Evolutionary conservation across 2,888 invertebrate species (phyloP).

Genomic region (Malthinus flaveolus): DNA sequence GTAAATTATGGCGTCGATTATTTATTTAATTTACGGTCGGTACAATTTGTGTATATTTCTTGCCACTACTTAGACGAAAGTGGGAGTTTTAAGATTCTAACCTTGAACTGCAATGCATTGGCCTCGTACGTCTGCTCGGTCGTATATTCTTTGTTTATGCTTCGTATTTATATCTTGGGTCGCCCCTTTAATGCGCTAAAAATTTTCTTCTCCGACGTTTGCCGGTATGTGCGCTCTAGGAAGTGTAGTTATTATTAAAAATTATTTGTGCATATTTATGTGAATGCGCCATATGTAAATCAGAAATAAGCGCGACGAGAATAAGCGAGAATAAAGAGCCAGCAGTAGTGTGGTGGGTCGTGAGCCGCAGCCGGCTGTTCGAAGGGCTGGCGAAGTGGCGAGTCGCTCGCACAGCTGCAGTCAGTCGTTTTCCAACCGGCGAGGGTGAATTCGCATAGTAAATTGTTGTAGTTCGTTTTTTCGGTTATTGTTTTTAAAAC

Average conservation of each 20-base stretch:
- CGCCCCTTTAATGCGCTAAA: not conserved
- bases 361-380: slow-evolving; percentile 40
- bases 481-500: slow-evolving; percentile 25
- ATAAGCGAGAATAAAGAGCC: slow-evolving; percentile 39
- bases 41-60: slow-evolving; percentile 2
- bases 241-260: no score
- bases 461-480: slow-evolving; percentile 5
- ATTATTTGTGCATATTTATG: not conserved
- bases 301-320: slow-evolving; percentile 16
- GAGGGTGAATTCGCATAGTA: slow-evolving; percentile 42
- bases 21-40: slow-evolving; percentile 1
- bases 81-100: slow-evolving; percentile 48
- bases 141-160: slow-evolving; percentile 26
- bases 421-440: slow-evolving; percentile 43
- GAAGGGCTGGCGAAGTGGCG: slow-evolving; percentile 33
- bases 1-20: not conserved
- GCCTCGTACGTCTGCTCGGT: slow-evolving; percentile 38
- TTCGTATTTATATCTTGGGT: slow-evolving; percentile 15
- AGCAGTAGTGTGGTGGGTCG: slow-evolving; percentile 43
- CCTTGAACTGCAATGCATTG: slow-evolving; percentile 50
- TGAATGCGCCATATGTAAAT: slow-evolving; percentile 13
- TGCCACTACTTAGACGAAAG: slow-evolving; percentile 16
- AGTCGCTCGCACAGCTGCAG: slow-evolving; percentile 37
- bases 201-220: not conserved
- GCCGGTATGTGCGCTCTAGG: no score